Evolutionary conservation across 2,888 invertebrate genomes (phyloP).

Genomic region (Biston betularia): DNA sequence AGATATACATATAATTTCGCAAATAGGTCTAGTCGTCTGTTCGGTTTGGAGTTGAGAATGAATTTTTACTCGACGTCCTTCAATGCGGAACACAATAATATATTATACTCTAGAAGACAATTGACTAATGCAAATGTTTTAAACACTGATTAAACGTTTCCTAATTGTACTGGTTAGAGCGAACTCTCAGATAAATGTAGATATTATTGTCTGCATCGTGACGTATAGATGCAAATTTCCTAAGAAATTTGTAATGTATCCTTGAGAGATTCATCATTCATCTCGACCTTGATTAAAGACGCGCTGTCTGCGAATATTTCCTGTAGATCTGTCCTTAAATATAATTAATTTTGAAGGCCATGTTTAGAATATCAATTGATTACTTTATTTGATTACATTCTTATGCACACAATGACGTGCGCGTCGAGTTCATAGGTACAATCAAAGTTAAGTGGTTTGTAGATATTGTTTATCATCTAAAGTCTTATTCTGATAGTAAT

Average conservation of each 20-base stretch:
- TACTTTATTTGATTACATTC: neutral
- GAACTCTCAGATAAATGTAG: no score
- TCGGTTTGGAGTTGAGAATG: no score
- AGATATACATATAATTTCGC: no score
- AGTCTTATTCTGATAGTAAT: no score
- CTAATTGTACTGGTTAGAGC: neutral
- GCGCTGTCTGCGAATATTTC: slow-evolving; percentile 1
- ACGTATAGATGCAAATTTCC: neutral
- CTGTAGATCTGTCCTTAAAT: neutral
- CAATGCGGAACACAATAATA: no score
- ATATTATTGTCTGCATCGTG: neutral
- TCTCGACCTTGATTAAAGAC: neutral
- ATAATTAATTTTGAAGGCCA: slow-evolving; percentile 7
- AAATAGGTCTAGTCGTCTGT: no score
- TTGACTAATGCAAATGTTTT: no score
- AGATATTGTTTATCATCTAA: no score
- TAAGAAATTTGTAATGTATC: neutral
- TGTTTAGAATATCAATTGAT: slow-evolving; percentile 12
- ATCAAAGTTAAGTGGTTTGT: neutral
- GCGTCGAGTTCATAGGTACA: neutral
- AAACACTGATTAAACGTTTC: neutral
- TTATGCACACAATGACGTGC: neutral
- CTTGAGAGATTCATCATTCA: neutral
- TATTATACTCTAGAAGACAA: neutral
- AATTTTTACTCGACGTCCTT: no score